phyloP scores from a whole-genome alignment of 1,140 invertebrate species.

The Achroia grisella region DNA sequence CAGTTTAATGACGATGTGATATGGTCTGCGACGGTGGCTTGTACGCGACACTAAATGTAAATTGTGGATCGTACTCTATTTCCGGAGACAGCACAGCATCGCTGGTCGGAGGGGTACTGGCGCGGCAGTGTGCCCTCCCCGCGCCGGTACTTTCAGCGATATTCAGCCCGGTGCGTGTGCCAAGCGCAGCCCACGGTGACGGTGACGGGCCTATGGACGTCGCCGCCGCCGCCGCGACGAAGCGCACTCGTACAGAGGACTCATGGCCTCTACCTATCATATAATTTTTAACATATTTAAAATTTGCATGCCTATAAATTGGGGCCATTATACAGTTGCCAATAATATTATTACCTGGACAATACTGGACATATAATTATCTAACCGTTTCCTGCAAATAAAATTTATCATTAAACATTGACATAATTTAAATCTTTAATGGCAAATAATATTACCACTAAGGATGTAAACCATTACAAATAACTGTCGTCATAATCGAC shows the following conservation, averaged over 20 bases:
- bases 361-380: too few relatives aligned
- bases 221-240: conserved; percentile 8
- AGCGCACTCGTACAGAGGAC: background rate
- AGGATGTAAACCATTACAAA: too few relatives aligned
- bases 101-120: conserved; percentile 74
- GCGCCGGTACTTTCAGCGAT: conserved; percentile 42
- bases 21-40: conserved; percentile 21
- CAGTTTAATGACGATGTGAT: conserved; percentile 46
- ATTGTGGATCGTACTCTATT: conserved; percentile 67
- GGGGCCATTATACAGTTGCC: too few relatives aligned
- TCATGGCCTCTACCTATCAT: too few relatives aligned
- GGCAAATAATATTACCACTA: too few relatives aligned
- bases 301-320: too few relatives aligned
- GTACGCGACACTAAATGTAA: conserved; percentile 35
- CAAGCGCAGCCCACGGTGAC: conserved; percentile 34
- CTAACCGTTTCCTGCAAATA: too few relatives aligned
- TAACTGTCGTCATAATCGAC: too few relatives aligned
- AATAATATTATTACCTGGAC: too few relatives aligned
- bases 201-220: background rate
- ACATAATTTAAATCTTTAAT: too few relatives aligned
- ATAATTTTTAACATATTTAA: too few relatives aligned
- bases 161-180: conserved; percentile 46
- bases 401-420: too few relatives aligned
- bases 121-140: conserved; percentile 40
- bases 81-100: conserved; percentile 74